Conservation (phyloP, 2,797 vertebrate genomes). For the Argya squamiceps region DNA sequence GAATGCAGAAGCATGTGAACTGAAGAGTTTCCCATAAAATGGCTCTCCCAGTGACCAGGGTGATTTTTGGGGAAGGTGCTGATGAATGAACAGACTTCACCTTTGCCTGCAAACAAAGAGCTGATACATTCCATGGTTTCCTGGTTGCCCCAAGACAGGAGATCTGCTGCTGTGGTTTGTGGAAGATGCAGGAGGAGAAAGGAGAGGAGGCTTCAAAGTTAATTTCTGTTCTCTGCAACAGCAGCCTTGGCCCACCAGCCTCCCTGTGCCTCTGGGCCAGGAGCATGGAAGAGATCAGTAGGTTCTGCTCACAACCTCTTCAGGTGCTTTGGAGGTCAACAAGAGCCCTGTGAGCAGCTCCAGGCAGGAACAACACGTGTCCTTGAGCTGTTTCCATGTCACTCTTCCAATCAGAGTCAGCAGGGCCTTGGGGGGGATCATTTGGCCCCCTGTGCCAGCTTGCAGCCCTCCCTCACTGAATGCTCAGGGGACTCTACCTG, state of each 20-base stretch:
- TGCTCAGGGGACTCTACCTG: not conserved
- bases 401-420: not conserved
- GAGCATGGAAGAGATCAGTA: not conserved
- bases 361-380: not conserved
- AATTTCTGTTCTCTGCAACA: not conserved
- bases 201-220: not conserved
- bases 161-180: not conserved
- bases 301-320: not conserved
- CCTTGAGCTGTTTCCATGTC: fast-evolving
- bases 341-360: fast-evolving
- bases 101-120: not conserved
- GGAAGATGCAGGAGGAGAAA: not conserved
- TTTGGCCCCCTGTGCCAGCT: not conserved
- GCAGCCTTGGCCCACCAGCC: not conserved
- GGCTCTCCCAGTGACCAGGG: not conserved
- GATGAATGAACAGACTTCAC: not conserved
- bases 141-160: fast-evolving
- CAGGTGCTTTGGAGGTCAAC: not conserved
- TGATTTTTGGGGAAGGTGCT: not conserved
- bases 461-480: not conserved
- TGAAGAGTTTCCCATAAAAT: not conserved
- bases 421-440: not conserved
- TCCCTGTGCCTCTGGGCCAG: not conserved
- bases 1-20: not conserved
- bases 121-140: not conserved